Base-by-base conservation (phyloP, 2,797 vertebrate species). In the Paramormyrops hopkinsi region DNA sequence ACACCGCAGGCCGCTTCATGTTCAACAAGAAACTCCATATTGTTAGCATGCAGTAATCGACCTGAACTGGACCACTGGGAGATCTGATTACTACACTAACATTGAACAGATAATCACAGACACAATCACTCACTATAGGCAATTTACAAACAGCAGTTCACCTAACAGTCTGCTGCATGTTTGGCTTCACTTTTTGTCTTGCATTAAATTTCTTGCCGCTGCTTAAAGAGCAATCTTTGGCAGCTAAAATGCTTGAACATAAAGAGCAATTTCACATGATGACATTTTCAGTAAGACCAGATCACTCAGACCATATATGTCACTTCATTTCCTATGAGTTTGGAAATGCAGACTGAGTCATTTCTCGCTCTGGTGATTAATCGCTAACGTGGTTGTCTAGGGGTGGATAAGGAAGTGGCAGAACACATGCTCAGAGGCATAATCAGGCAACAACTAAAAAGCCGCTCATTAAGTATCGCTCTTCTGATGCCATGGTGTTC, bases 331-430 rank as follows among this genome's bases (percentile, higher is more conserved):
- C 29, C 65, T 73, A 37, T 1, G 29, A 33, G 46, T 25, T 85
- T 85, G 44, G n/a, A 48, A 48, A 48, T 51, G n/a, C 44, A 85
- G 17, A 4, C 46, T 25, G 41, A 85, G 17, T 85, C 82, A 85
- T 69, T 14, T 89, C 51, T 83, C 2, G 33, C 19, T 7, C 29
- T 3, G 14, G 88, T 89, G 88, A 84, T 53, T 83, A 89, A 83
- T 46, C 17, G 37, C 41, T 41, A 82, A 33, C 41, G 88, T 48
- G 37, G 76, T 46, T 48, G 19, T 50, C 33, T 8, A 19, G 17
- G 73, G 33, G 33, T 6, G 41, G n/a, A 84, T 22, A 79, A 89
- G 88, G 88, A 89, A 89, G 88, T 89, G 19, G 6, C 37, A 19
- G 19, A 29, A 73, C 65, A 73, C 65, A 79, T 79, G 37, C 2